phyloP scores from a whole-genome alignment of 2,113 vertebrate genomes.

The Mustela lutreola region DNA sequence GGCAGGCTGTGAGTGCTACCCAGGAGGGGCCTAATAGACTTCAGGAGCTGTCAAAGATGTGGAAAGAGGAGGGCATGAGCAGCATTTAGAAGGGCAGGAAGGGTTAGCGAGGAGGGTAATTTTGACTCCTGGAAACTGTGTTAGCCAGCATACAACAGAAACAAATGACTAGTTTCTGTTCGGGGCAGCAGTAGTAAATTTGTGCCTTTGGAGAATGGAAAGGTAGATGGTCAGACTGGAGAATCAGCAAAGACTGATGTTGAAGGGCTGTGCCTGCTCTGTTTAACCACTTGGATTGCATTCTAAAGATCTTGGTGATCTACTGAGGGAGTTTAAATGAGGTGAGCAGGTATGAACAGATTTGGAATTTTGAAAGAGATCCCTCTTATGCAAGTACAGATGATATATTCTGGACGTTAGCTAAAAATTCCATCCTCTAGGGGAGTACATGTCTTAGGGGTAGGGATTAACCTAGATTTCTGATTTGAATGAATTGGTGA shows the following conservation, averaged over 20 bases:
- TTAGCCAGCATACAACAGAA: background rate
- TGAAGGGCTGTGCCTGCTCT: background rate
- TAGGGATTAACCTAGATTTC: background rate
- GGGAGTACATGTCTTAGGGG: background rate
- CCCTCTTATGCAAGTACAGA: background rate
- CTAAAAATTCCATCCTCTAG: background rate
- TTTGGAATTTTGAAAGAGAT: slow-evolving; percentile 10
- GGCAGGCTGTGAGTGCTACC: background rate
- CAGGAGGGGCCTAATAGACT: background rate
- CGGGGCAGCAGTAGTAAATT: background rate
- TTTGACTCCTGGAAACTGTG: background rate
- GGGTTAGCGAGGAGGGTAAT: background rate
- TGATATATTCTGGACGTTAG: slow-evolving; percentile 20
- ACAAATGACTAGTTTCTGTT: background rate
- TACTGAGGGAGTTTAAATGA: background rate
- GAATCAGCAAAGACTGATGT: background rate
- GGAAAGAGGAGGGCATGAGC: background rate
- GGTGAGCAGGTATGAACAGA: background rate
- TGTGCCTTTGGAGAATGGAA: background rate
- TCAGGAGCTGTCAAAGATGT: background rate
- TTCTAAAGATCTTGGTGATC: background rate
- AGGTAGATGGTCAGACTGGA: background rate
- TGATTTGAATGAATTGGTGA: background rate
- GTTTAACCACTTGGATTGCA: background rate
- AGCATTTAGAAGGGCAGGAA: background rate